Percentiles rank a stretch among this genome's conserved stretches.
phyloP scores from a whole-genome alignment of 2,888 invertebrate genomes.

The Hemithea aestivaria region DNA sequence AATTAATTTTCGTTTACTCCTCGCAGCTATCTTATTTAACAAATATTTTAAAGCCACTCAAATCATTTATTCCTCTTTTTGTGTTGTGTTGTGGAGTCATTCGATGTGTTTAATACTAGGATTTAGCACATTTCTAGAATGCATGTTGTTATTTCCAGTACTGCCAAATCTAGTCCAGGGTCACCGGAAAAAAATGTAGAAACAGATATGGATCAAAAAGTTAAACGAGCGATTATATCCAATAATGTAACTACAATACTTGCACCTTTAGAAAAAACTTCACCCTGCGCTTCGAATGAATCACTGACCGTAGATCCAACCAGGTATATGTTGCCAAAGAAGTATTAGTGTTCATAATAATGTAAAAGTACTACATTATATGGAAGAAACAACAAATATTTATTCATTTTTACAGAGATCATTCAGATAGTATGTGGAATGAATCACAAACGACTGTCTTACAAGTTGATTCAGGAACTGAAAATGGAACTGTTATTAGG shows the following conservation, averaged over 20 bases:
- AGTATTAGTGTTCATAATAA: no score
- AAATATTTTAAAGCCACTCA: no score
- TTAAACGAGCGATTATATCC: conserved; percentile 47
- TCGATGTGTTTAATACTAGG: conserved; percentile 1
- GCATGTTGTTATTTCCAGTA: conserved; percentile 46
- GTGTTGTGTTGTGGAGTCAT: conserved; percentile 11
- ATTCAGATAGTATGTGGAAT: conserved; percentile 93
- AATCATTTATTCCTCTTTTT: conserved; percentile 7
- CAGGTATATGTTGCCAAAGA: no score
- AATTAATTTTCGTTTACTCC: no score
- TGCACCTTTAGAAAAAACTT: conserved; percentile 75
- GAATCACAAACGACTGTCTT: conserved; percentile 92
- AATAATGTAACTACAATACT: conserved; percentile 57
- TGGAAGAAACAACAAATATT: not conserved
- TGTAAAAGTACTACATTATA: no score
- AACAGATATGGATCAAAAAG: conserved; percentile 48
- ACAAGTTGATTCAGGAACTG: conserved; percentile 84
- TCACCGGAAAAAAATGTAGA: conserved; percentile 72
- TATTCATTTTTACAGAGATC: conserved; percentile 79
- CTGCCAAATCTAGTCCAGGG: conserved; percentile 82
- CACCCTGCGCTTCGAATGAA: conserved; percentile 90
- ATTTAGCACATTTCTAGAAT: not conserved
- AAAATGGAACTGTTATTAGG: conserved; percentile 81
- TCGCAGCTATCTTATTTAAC: no score
- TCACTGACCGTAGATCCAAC: conserved; percentile 88